Conservation (phyloP, 2,888 invertebrate species). For the Meiosimyza decipiens region DNA sequence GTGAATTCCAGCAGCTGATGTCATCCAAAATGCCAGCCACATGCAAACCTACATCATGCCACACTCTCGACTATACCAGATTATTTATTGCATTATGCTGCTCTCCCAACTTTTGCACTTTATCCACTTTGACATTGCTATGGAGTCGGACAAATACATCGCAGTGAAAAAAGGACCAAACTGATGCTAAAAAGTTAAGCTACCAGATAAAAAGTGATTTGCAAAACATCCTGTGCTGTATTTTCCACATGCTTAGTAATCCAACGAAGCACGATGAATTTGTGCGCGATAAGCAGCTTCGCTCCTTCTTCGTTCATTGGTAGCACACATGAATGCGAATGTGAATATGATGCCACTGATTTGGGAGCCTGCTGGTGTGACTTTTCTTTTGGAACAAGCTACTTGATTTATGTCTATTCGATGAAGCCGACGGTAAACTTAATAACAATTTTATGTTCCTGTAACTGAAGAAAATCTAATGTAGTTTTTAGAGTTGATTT, state of each 20-base stretch:
- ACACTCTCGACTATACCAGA: slow-evolving; percentile 23
- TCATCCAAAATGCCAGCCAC: not conserved
- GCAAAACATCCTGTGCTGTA: slow-evolving; percentile 34
- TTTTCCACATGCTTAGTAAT: slow-evolving; percentile 31
- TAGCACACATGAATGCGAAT: not conserved
- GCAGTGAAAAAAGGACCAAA: not conserved
- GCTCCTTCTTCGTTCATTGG: not conserved
- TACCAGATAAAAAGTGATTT: slow-evolving; percentile 29
- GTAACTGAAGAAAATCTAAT: slow-evolving; percentile 28
- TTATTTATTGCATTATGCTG: slow-evolving; percentile 39
- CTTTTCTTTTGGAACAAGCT: not conserved
- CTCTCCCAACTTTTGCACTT: slow-evolving; percentile 32
- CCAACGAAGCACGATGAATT: slow-evolving; percentile 29
- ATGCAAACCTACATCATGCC: not conserved
- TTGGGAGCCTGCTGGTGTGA: not conserved
- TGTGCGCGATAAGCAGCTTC: slow-evolving; percentile 31
- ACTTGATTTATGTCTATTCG: slow-evolving; percentile 35
- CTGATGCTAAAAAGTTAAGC: slow-evolving; percentile 25
- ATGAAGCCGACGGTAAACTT: slow-evolving; percentile 29
- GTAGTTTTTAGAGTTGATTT: slow-evolving; percentile 13
- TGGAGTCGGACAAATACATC: not conserved
- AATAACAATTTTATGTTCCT: slow-evolving; percentile 3
- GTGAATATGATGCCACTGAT: not conserved
- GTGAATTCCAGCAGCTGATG: slow-evolving; percentile 32
- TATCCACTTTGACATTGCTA: slow-evolving; percentile 33